Base-by-base conservation (phyloP, 2,888 invertebrate genomes). In the Dysmachus trigonus region DNA sequence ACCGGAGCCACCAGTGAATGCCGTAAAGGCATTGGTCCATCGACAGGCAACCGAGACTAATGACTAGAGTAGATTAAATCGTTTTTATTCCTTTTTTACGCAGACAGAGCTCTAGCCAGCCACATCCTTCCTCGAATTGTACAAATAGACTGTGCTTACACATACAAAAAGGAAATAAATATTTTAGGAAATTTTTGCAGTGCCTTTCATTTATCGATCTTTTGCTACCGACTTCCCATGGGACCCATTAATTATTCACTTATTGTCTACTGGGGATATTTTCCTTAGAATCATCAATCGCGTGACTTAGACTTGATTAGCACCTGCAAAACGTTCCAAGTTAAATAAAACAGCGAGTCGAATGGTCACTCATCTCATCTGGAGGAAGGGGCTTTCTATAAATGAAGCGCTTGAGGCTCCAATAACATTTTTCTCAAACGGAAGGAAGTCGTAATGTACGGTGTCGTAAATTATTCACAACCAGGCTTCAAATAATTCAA, bases 21-120 rank as follows among this genome's bases (percentile, higher is more conserved):
- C 85, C 22, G 87, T 85, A 1, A 87, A 85, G 83, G 87, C 86
- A 1, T 35, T 87, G 73, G 85, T 87, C 73, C 87, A 87, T 79
- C 82, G 87, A 22, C 86, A 86, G 47, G 87, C 85, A 18, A 87
- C 79, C 77, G 87, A 86, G 71, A 77, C 82, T 35, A 86, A 87
- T 53, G 87, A 87, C 77, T 87, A 86, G 77, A 31, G 51, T 53
- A 82, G 2, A 51, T 71, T 31, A 71, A 53, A 53, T 27, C 33
- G 33, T 62, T 35, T 62, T 62, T 82, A 79, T 73, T 35, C 73
- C 35, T 33, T 73, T 73, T 73, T 35, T 73, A 73, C 77, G 41
- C 22, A 41, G 41, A 41, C 15, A 77, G 27, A 62, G 22, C 22
- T 62, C 38, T 35, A 77, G 30, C 10, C 38, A 27, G 35, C 18